Base-by-base conservation (phyloP, 2,888 invertebrate species). In the Drosophila siamana region DNA sequence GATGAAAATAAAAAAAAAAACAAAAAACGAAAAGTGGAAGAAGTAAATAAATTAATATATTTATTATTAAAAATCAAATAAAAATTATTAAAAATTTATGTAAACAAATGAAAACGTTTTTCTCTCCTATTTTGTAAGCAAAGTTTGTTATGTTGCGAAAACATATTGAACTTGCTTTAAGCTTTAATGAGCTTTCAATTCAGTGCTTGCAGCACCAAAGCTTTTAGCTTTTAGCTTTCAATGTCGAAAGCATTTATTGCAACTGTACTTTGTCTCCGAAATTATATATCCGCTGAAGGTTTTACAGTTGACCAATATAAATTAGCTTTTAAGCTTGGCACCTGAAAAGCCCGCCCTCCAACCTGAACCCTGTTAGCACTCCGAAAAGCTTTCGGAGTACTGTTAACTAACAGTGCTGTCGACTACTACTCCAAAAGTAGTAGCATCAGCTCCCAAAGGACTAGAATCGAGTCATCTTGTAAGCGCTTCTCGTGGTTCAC, bases 21-120 rank as follows among this genome's bases (percentile, higher is more conserved):
- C 36, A 13, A 52, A 59, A 36, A 30, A 33, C 41, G 60, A 36
- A 15, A 33, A 43, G 9, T 22, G 54, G 41, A 54, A 33, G 40
- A 59, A 54, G 61, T 41, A 82, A 79, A 80, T 69, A 77, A 74
- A 83, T 84, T 70, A 80, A 85, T 80, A 86, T 87, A 83, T 86
- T 82, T 82, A 82, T 75, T 82, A 82, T 84, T 86, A 78, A 86
- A 86, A 84, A 78, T 82, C 81, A 80, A 82, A 82, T 80, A 87
- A 77, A 81, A 74, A 85, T 84, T 79, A 86, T 86, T 77, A 72
- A 72, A 82, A 85, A 82, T 66, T 61, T 85, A 87, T 82, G 83
- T 78, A 73, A 80, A 75, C 72, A 47, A 80, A 66, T 19, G 8
- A n/a, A 4, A 59, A 8, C 2, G 60, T 65, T 46, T 71, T 68